phyloP scores from a whole-genome alignment of 2,113 vertebrate species.

The Orthochromis malagaraziensis region DNA sequence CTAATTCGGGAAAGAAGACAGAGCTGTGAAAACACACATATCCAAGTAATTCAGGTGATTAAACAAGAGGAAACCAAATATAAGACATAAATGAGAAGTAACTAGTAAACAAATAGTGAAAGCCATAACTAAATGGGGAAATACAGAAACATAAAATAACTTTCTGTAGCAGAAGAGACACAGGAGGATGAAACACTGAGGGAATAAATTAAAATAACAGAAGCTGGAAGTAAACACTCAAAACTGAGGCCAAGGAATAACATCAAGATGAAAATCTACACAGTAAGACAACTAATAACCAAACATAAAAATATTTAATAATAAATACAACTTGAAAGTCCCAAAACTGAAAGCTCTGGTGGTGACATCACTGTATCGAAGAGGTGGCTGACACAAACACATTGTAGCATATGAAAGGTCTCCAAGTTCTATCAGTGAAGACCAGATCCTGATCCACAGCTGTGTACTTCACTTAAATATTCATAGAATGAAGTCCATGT shows the following conservation, averaged over 20 bases:
- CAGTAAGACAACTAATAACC: background rate
- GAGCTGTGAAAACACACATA: background rate
- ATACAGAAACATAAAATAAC: background rate
- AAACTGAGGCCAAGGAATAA: background rate
- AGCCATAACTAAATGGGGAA: fast-evolving
- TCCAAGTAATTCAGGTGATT: fast-evolving
- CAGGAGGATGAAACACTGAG: background rate
- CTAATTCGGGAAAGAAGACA: background rate
- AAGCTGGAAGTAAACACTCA: background rate
- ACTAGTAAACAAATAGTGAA: background rate
- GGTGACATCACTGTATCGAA: fast-evolving
- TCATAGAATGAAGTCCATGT: background rate
- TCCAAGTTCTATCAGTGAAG: background rate
- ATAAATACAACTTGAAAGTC: background rate
- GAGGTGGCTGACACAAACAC: background rate
- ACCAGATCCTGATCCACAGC: background rate
- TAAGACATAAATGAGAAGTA: background rate
- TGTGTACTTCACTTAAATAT: background rate
- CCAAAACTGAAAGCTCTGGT: background rate
- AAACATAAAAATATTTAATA: background rate
- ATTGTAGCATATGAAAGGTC: background rate
- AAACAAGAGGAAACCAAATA: background rate
- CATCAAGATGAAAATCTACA: background rate
- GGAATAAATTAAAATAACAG: background rate
- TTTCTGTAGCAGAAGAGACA: background rate